Base-by-base conservation (phyloP, 2,113 vertebrate species). In the Callionymus lyra region DNA sequence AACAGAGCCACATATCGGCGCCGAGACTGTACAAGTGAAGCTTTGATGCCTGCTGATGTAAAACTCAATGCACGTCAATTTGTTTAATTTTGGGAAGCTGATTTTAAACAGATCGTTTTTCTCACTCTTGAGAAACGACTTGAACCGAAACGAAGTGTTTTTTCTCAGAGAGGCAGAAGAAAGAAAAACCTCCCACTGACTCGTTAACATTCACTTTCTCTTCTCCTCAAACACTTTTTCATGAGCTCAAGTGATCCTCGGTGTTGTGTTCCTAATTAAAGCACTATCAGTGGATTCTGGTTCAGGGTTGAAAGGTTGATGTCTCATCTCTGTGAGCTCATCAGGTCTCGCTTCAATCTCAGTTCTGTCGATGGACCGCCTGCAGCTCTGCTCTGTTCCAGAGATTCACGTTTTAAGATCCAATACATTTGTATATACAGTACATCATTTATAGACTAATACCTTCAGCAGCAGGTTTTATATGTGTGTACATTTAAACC, bases 341-440 rank as follows among this genome's bases (percentile, higher is more conserved):
- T 82, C 68, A 73, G 71, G 70, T 72, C 63, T 56, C 57, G 40
- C 76, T 77, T 72, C 67, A 77, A 68, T 76, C 73, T 77, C 54
- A 17, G 53, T 44, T 36, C 34, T 35, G 34, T 36, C 34, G n/a
- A 5, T 14, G 34, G 64, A 43, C 4, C 12, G 9, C 12, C 37
- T 42, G 37, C 17, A 46, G 56, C 53, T 62, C 65, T 41, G 59
- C 63, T 68, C 56, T 15, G 41, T 37, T 63, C 44, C 52, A 8
- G 21, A n/a, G n/a, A n/a, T n/a, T n/a, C 21, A 27, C 21, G 8
- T 8, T 4, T 27, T 27, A 27, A 27, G 21, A 27, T n/a, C n/a
- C n/a, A n/a, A n/a, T n/a, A n/a, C n/a, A n/a, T n/a, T n/a, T n/a
- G n/a, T n/a, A n/a, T n/a, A n/a, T n/a, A n/a, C n/a, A n/a, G n/a